These are phyloP conservation scores for Athalia cordata DNA, from an alignment of 2,888 invertebrate species.

Conservation along the genomic window DNA sequence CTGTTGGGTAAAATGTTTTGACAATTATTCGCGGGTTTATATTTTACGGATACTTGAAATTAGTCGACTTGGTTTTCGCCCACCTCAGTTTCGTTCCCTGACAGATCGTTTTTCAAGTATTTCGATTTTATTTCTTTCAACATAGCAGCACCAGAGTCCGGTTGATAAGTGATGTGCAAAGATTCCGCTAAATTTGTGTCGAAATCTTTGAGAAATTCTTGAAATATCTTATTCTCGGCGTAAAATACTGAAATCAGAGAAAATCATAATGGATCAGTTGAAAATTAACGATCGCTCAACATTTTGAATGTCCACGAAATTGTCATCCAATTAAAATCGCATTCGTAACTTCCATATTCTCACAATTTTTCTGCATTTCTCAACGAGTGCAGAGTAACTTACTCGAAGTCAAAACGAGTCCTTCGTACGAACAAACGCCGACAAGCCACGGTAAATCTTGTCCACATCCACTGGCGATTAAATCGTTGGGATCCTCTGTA, in stretches of 20 bases:
- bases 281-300: background rate
- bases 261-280: background rate
- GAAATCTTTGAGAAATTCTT: background rate
- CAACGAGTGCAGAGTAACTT: background rate
- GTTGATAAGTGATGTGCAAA: background rate
- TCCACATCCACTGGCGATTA: conserved; percentile 47
- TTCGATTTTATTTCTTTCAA: background rate
- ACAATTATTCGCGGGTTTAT: conserved; percentile 27
- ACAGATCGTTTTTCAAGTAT: background rate
- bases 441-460: conserved; percentile 53
- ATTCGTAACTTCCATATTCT: background rate
- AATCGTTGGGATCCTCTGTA: conserved; percentile 49
- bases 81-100: background rate
- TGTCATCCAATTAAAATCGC: background rate
- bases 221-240: background rate
- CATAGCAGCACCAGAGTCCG: background rate
- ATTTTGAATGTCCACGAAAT: background rate
- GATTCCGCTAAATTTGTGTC: background rate
- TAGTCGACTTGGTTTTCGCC: background rate
- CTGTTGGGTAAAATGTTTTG: conserved; percentile 51
- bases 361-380: background rate
- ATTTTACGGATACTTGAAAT: background rate
- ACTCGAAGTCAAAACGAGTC: conserved; percentile 50
- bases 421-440: conserved; percentile 55
- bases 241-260: background rate